phyloP scores from a whole-genome alignment of 2,113 vertebrate genomes.

The Chloebia gouldiae region DNA sequence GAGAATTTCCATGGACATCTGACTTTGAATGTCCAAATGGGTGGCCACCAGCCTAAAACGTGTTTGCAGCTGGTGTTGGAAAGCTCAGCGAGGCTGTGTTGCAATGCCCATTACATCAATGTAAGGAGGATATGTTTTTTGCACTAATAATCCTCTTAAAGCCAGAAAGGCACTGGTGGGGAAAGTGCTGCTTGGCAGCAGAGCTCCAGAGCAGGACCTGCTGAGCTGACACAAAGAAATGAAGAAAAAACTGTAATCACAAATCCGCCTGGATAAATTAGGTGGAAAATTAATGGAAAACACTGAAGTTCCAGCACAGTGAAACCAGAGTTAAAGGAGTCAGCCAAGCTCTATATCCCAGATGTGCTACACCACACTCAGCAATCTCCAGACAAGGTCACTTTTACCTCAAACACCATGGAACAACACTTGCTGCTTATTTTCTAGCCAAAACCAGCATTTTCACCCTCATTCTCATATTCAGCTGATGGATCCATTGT shows the following conservation, averaged over 20 bases:
- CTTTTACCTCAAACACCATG: background rate
- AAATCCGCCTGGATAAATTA: background rate
- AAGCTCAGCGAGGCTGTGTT: background rate
- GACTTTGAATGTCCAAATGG: rapidly evolving
- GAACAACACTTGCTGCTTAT: background rate
- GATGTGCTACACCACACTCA: background rate
- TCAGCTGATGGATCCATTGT: background rate
- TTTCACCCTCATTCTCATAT: background rate
- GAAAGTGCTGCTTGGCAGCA: background rate
- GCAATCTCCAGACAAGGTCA: background rate
- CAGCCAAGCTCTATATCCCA: background rate
- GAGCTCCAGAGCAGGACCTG: background rate
- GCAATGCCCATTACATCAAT: background rate
- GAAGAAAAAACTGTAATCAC: background rate
- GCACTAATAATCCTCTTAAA: background rate
- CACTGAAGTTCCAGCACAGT: background rate
- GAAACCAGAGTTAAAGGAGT: background rate
- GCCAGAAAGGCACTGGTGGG: background rate
- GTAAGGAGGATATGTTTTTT: background rate
- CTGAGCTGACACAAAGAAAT: background rate
- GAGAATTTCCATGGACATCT: background rate
- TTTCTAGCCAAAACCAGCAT: background rate
- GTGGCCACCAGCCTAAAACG: background rate
- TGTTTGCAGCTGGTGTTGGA: background rate
- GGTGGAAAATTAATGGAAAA: background rate